Base-by-base conservation (phyloP, 2,113 vertebrate species). In the Malurus cyaneus region DNA sequence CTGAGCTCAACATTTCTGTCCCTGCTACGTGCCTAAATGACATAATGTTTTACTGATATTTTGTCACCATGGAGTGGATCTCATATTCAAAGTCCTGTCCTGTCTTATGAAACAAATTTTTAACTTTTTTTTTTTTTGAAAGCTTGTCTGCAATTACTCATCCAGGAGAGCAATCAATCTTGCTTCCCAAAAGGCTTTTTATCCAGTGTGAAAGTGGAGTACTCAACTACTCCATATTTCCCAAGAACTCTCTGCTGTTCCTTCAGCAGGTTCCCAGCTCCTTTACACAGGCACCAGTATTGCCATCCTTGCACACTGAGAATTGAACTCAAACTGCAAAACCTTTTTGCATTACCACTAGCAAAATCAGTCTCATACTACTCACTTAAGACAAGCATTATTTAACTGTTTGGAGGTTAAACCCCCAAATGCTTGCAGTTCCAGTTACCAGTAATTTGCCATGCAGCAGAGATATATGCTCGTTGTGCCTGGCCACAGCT, bases 261-360 rank as follows among this genome's bases (percentile, higher is more conserved):
- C 7, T 41, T 7, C 18, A 49, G 26, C 4, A 44, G 49, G 10
- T 59, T 83, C 44, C n/a, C 28, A 71, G 10, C 8, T 49, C 11
- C 13, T 81, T 83, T 56, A 41, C 6, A 31, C 11, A 39, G 47
- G 0, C 0, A 5, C 36, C 14, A 44, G 7, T 25, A 18, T n/a
- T 42, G 13, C 25, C 14, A 56, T 36, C 28, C 21, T 56, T 57
- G 20, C 5, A 2, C 2, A 15, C 6, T 14, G 28, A 64, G 44
- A 87, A 31, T 24, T 32, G 36, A 9, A 31, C 18, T 70, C 54
- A 62, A 50, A 66, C 20, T 52, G 24, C 18, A 64, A 84, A 71
- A 53, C 14, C 3, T 31, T 77, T 90, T 42, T 54, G 6, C 20
- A 10, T 23, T 67, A 14, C 44, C 44, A 36, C 29, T 56, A 52